Base-by-base conservation (phyloP, 2,113 vertebrate genomes). In the Dasyurus viverrinus region DNA sequence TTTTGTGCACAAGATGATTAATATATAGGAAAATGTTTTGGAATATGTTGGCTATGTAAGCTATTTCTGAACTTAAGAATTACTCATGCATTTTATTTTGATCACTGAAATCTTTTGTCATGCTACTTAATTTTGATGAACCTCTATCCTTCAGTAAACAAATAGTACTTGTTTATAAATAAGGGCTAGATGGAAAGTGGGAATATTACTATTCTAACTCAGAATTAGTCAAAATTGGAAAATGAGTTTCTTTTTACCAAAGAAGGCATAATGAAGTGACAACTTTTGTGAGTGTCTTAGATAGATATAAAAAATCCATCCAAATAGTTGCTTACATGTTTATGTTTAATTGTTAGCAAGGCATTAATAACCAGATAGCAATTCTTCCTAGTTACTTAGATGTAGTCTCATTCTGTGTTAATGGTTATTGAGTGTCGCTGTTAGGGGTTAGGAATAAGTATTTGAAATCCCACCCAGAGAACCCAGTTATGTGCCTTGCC, bases 361-460 rank as follows among this genome's bases (percentile, higher is more conserved):
- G 12, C 19, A 48, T 60, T 53, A 30, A n/a, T 54, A 36, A n/a
- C 11, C 7, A 53, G 54, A 8, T 60, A 60, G 53, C 48, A 47
- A 52, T 50, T 90, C 52, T 76, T 42, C 47, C 8, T 2, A 76
- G 48, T n/a, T 76, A 91, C 8, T 22, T 8, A 57, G 91, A 93
- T 52, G 90, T 12, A 47, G 60, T 30, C 36, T 90, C 47, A 26
- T 30, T 90, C 46, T 90, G 16, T 48, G 48, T 90, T 90, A 90
- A 50, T 50, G 50, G 19, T 27, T 48, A 50, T 50, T 90, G 47
- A 90, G 89, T 53, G 84, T 27, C 36, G 2, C 90, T 53, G 8
- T 47, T 47, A 53, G 8, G n/a, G 1, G 0, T 1, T 68, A 50
- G 47, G 16, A 2, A 0, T 89, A 11, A 2, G 0, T 54, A n/a